phyloP scores from a whole-genome alignment of 2,888 invertebrate genomes.

The Adela reaumurella region DNA sequence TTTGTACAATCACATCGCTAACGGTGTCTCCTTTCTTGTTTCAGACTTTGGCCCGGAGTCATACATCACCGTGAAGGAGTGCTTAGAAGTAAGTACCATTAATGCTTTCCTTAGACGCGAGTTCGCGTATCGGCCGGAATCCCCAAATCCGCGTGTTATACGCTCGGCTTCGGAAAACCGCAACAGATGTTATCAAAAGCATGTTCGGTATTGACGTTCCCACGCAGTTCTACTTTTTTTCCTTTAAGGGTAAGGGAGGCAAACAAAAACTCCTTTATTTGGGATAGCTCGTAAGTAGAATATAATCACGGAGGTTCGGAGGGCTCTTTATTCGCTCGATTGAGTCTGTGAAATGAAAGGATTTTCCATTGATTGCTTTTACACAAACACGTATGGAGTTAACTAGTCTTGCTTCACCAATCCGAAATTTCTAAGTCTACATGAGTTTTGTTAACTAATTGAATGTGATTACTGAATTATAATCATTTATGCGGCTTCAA shows the following conservation, averaged over 20 bases:
- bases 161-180: background rate
- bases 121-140: background rate
- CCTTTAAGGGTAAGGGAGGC: background rate
- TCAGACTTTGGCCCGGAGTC: slow-evolving; percentile 51
- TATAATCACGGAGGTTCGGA: background rate
- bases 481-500: too few species aligned
- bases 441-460: too few species aligned
- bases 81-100: slow-evolving; percentile 35
- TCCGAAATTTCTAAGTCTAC: too few species aligned
- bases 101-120: slow-evolving; percentile 5
- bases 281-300: background rate
- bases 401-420: slow-evolving; percentile 5
- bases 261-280: background rate
- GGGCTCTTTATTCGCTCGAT: background rate
- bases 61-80: slow-evolving; percentile 43
- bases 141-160: background rate
- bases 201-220: background rate
- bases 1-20: too few species aligned
- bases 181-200: background rate
- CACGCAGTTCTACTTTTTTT: background rate
- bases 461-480: too few species aligned
- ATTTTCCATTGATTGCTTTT: background rate
- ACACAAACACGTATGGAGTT: slow-evolving; percentile 4
- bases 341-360: background rate
- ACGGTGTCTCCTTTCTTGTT: slow-evolving; percentile 17